These are phyloP conservation scores for Luffia ferchaultella DNA, from an alignment of 2,888 invertebrate genomes.

Conservation along the genomic window DNA sequence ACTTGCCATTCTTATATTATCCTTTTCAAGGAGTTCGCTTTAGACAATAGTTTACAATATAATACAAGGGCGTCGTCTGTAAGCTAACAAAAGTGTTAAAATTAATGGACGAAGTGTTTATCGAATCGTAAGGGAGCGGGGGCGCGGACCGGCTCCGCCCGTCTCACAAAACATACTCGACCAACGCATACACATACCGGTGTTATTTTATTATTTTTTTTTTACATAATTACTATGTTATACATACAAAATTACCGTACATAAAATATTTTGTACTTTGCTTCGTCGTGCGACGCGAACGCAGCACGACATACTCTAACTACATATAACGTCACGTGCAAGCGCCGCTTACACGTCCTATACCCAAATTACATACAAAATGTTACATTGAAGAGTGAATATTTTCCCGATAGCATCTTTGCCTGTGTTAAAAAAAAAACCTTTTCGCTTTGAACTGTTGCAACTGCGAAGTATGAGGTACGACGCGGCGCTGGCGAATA, in stretches of 20 bases:
- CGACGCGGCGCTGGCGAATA: too few species aligned
- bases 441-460: too few species aligned
- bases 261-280: constrained; percentile 67
- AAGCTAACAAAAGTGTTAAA: constrained; percentile 60
- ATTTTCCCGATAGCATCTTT: too few species aligned
- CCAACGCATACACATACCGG: neutral
- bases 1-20: too few species aligned
- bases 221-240: constrained; percentile 50
- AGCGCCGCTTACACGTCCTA: too few species aligned
- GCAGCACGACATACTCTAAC: constrained; percentile 41
- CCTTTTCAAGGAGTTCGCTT: constrained; percentile 54
- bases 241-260: constrained; percentile 62
- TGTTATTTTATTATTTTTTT: neutral
- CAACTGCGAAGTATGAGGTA: too few species aligned
- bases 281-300: constrained; percentile 23
- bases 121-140: constrained; percentile 49
- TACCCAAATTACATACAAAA: too few species aligned
- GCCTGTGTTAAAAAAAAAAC: too few species aligned
- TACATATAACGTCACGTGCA: too few species aligned
- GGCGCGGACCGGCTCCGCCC: neutral
- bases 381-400: too few species aligned
- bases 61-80: constrained; percentile 45
- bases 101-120: constrained; percentile 61
- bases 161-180: neutral
- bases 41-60: constrained; percentile 36